Evolutionary conservation across 2,888 invertebrate species (phyloP).

Genomic region (Phorcus lineatus): DNA sequence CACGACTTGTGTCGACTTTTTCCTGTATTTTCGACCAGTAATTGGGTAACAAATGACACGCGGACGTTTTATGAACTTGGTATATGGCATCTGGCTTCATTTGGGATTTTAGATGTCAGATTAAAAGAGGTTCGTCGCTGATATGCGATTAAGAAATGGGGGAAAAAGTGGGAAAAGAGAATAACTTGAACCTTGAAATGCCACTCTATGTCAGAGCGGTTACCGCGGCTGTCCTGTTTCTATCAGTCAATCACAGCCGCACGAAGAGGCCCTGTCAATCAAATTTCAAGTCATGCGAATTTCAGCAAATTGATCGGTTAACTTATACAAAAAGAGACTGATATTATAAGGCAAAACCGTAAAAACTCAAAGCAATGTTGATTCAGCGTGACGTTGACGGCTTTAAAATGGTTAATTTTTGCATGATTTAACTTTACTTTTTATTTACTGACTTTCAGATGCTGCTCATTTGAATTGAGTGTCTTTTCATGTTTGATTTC

Average conservation of each 20-base stretch:
- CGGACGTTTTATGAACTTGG: constrained; percentile 4
- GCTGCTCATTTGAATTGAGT: too few relatives aligned
- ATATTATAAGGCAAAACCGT: too few relatives aligned
- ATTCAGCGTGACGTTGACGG: too few relatives aligned
- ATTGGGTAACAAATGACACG: constrained; percentile 1
- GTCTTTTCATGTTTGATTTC: too few relatives aligned
- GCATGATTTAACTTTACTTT: too few relatives aligned
- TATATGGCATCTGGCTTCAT: constrained; percentile 10
- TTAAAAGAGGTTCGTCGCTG: not conserved
- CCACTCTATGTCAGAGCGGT: not conserved
- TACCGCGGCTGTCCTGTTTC: not conserved
- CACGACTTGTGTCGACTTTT: not conserved
- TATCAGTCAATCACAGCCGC: not conserved
- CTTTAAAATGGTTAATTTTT: too few relatives aligned
- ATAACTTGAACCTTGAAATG: not conserved
- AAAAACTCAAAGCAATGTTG: too few relatives aligned
- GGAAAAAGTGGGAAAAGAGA: not conserved
- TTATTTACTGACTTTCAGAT: too few relatives aligned
- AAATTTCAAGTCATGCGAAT: too few relatives aligned
- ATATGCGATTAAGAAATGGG: not conserved
- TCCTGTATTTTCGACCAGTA: constrained; percentile 6
- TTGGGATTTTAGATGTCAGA: constrained; percentile 5
- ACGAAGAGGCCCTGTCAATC: not conserved
- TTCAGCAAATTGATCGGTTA: too few relatives aligned
- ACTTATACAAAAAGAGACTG: too few relatives aligned